Evolutionary conservation across 2,797 vertebrate genomes (phyloP).

Genomic region (Cynopterus sphinx): DNA sequence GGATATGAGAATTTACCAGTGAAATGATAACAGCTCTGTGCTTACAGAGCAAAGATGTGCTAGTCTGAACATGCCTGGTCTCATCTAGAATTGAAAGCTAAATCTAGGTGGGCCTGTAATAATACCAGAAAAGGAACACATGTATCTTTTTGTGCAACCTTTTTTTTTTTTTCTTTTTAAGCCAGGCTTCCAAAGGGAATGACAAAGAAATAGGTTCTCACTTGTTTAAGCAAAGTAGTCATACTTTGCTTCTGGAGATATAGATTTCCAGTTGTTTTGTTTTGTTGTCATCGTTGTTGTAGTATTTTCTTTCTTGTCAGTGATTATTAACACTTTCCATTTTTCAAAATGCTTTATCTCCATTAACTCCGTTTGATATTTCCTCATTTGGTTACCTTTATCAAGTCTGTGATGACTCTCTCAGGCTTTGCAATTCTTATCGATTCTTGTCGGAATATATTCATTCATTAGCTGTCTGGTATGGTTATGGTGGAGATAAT

Average conservation of each 20-base stretch:
- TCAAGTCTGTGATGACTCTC: conserved; percentile 58
- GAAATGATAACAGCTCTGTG: conserved; percentile 62
- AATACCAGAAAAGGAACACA: conserved; percentile 82
- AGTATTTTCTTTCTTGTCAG: conserved; percentile 49
- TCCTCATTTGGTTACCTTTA: conserved; percentile 68
- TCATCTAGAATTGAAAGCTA: conserved; percentile 85
- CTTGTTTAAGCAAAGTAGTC: conserved; percentile 73
- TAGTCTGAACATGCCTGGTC: conserved; percentile 82
- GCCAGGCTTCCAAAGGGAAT: conserved; percentile 78
- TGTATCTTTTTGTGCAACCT: conserved; percentile 84
- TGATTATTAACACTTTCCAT: conserved; percentile 61
- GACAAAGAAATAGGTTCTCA: conserved; percentile 82
- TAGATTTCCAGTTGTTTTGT: conserved; percentile 71
- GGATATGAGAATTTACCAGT: conserved; percentile 71
- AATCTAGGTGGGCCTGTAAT: conserved; percentile 84
- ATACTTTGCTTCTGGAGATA: conserved; percentile 81
- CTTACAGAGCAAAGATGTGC: conserved; percentile 75
- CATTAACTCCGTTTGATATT: conserved; percentile 56
- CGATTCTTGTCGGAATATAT: conserved; percentile 72
- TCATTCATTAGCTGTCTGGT: conserved; percentile 72
- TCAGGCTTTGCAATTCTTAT: conserved; percentile 62
- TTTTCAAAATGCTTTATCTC: conserved; percentile 65
- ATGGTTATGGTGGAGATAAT: conserved; percentile 65
- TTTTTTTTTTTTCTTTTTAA: conserved; percentile 51
- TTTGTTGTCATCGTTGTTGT: conserved; percentile 48